phyloP scores from a whole-genome alignment of 2,888 invertebrate species.

The Platycnemis pennipes region DNA sequence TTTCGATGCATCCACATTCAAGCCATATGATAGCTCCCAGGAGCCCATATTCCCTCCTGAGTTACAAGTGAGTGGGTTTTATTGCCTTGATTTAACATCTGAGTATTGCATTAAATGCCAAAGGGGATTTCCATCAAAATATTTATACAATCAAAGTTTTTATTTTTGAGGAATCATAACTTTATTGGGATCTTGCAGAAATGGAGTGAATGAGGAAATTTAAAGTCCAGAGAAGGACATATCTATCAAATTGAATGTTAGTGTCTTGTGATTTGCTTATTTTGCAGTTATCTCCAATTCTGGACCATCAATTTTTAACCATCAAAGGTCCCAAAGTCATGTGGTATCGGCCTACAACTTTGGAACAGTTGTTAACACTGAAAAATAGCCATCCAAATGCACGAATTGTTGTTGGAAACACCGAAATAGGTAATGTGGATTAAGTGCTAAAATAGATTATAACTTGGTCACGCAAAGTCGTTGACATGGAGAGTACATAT shows the following conservation, averaged over 20 bases:
- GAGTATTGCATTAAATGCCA: background rate
- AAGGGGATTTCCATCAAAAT: too few species aligned
- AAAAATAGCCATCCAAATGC: constrained; percentile 76
- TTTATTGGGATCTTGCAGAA: too few species aligned
- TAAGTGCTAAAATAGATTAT: background rate
- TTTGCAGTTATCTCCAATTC: constrained; percentile 70
- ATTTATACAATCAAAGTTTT: too few species aligned
- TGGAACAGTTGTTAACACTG: constrained; percentile 76
- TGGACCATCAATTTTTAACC: constrained; percentile 73
- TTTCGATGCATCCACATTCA: constrained; percentile 74
- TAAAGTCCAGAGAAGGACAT: too few species aligned
- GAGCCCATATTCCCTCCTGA: constrained; percentile 81
- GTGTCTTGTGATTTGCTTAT: background rate
- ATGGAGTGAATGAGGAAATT: too few species aligned
- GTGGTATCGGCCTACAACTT: constrained; percentile 76
- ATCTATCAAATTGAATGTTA: background rate
- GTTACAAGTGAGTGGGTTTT: constrained; percentile 73
- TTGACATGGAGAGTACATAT: too few species aligned
- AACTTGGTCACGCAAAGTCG: too few species aligned
- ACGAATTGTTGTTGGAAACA: constrained; percentile 79
- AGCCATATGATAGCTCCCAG: constrained; percentile 78
- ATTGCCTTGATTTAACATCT: constrained; percentile 42
- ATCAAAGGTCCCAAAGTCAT: constrained; percentile 75
- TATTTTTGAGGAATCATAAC: too few species aligned
- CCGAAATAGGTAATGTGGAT: constrained; percentile 79